phyloP scores from a whole-genome alignment of 2,888 invertebrate genomes.

The Calliopum simillimum region DNA sequence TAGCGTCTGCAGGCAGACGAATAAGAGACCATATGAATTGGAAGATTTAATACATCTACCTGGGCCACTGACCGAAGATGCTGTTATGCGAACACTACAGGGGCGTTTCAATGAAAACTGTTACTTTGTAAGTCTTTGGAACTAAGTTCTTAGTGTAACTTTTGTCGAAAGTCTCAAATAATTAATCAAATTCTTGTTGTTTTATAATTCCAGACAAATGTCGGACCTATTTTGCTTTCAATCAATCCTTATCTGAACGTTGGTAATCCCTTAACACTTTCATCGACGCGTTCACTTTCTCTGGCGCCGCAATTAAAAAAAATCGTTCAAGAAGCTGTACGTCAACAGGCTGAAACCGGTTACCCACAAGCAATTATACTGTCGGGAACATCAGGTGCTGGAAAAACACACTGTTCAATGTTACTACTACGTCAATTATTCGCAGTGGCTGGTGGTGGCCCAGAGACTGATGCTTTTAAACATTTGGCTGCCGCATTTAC shows the following conservation, averaged over 20 bases:
- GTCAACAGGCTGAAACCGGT: conserved; percentile 94
- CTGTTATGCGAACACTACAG: conserved; percentile 90
- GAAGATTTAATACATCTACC: conserved; percentile 93
- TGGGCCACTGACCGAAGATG: conserved; percentile 94
- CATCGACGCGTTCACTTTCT: conserved; percentile 80
- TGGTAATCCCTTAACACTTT: conserved; percentile 87
- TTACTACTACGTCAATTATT: conserved; percentile 89
- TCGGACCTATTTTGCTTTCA: conserved; percentile 90
- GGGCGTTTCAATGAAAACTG: conserved; percentile 87
- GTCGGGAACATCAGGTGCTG: conserved; percentile 91
- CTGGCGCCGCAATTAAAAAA: conserved; percentile 85
- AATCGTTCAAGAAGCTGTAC: conserved; percentile 91
- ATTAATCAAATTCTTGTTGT: conserved; percentile 18
- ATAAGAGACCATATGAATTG: conserved; percentile 69
- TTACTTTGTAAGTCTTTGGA: conserved; percentile 82
- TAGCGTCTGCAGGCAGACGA: conserved; percentile 26
- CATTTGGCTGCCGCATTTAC: conserved; percentile 96
- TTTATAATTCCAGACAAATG: conserved; percentile 80
- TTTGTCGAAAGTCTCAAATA: no score
- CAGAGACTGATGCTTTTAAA: conserved; percentile 96
- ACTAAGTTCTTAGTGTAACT: not conserved
- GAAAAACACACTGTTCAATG: conserved; percentile 95
- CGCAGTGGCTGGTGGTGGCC: conserved; percentile 93
- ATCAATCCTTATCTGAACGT: conserved; percentile 91
- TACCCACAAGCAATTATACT: conserved; percentile 95